Percentiles rank a stretch among this genome's conserved stretches.
These are phyloP conservation scores for Rhagologus leucostigma DNA, from an alignment of 2,113 vertebrate genomes.

Conservation along the genomic window DNA sequence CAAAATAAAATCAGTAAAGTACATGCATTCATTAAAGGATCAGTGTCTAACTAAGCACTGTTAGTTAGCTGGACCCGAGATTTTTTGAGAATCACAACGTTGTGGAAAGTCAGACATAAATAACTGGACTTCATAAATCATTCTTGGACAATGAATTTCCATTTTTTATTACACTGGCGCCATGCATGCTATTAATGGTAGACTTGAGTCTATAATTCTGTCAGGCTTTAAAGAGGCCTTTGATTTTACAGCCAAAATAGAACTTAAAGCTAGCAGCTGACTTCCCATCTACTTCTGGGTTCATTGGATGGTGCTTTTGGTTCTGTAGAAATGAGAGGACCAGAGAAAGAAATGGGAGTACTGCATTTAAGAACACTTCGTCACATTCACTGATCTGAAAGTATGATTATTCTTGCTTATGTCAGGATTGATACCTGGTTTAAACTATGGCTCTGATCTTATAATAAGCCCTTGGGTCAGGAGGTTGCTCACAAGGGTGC, in stretches of 20 bases:
- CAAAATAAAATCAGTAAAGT: constrained; percentile 40
- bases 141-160: neutral
- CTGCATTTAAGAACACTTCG: neutral
- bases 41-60: constrained; percentile 7
- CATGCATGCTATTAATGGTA: constrained; percentile 22
- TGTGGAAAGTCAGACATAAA: constrained; percentile 27
- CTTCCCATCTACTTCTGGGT: neutral
- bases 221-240: constrained; percentile 27
- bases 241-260: constrained; percentile 7
- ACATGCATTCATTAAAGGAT: constrained; percentile 21
- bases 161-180: constrained; percentile 41
- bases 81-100: neutral
- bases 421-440: neutral
- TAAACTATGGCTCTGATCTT: neutral
- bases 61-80: neutral
- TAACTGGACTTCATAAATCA: constrained; percentile 18
- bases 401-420: neutral
- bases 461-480: neutral
- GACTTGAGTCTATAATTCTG: neutral
- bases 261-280: neutral
- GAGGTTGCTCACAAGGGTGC: neutral
- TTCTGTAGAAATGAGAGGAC: neutral
- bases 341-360: neutral
- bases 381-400: neutral
- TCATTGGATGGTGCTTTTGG: neutral